Evolutionary conservation across 2,113 vertebrate species (phyloP).

Genomic region (Dasypus novemcinctus): DNA sequence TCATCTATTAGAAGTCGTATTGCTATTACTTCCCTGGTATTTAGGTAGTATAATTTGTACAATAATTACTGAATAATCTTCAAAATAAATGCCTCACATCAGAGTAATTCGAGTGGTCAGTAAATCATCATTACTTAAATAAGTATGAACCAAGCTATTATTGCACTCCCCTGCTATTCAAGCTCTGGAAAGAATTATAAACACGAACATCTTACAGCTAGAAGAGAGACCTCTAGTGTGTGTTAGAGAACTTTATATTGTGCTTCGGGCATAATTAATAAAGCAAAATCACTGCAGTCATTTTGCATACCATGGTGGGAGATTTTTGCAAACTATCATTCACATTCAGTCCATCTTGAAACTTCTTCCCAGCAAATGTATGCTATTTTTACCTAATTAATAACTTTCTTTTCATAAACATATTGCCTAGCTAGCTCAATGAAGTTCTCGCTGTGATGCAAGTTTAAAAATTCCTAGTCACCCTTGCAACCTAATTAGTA

Average conservation of each 20-base stretch:
- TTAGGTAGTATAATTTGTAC: background rate
- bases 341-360: slow-evolving; percentile 50
- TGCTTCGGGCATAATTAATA: slow-evolving; percentile 80
- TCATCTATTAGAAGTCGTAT: background rate
- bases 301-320: slow-evolving; percentile 73
- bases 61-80: background rate
- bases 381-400: background rate
- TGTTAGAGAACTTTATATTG: slow-evolving; percentile 71
- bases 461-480: slow-evolving; percentile 69
- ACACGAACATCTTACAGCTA: slow-evolving; percentile 70
- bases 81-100: background rate
- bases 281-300: slow-evolving; percentile 81
- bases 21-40: background rate
- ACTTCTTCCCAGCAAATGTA: slow-evolving; percentile 54
- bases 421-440: background rate
- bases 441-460: slow-evolving; percentile 50
- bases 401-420: slow-evolving; percentile 27
- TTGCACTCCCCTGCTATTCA: background rate
- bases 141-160: background rate
- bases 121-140: background rate
- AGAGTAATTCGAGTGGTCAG: background rate
- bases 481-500: slow-evolving; percentile 59
- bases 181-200: slow-evolving; percentile 61
- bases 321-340: slow-evolving; percentile 67
- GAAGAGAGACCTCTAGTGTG: slow-evolving; percentile 88